Percentiles rank a stretch among this genome's conserved stretches.
phyloP scores from a whole-genome alignment of 1,140 invertebrate species.

The Anastatus disparis region DNA sequence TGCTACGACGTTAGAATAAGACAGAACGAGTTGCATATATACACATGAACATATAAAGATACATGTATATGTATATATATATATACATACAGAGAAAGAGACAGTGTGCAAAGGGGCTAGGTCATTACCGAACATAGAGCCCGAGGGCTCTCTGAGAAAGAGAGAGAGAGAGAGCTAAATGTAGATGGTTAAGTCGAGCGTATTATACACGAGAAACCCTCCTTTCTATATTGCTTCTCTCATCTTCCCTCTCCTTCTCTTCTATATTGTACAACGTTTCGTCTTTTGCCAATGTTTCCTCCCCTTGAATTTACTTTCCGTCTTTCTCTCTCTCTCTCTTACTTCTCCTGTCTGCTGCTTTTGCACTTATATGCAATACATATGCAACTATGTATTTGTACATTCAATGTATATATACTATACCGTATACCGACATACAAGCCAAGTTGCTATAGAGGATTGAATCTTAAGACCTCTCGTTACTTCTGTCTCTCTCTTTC shows the following conservation, averaged over 20 bases:
- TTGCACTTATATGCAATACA: not conserved
- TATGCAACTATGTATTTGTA: not conserved
- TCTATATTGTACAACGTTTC: not conserved
- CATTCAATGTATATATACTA: not conserved
- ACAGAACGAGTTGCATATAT: not conserved
- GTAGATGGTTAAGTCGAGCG: slow-evolving; percentile 31
- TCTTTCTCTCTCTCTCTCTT: not conserved
- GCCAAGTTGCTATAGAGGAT: not conserved
- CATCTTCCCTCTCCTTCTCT: not conserved
- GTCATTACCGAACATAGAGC: slow-evolving; percentile 4
- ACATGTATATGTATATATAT: too few species aligned
- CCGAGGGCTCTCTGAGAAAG: slow-evolving; percentile 9
- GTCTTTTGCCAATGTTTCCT: not conserved
- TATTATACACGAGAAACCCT: slow-evolving; percentile 18
- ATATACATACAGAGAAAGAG: slow-evolving; percentile 6
- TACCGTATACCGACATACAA: not conserved
- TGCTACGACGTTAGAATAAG: too few species aligned
- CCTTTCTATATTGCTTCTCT: not conserved
- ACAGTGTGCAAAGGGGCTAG: not conserved
- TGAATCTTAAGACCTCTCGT: slow-evolving; percentile 25
- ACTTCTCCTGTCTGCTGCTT: not conserved
- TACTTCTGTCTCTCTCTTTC: not conserved
- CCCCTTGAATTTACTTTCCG: not conserved
- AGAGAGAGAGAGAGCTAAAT: slow-evolving; percentile 26
- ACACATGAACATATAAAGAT: too few species aligned